A percentile compares a stretch with the other conserved stretches of the same genome.
Conservation (phyloP, 2,888 invertebrate species). For the Unio pictorum region DNA sequence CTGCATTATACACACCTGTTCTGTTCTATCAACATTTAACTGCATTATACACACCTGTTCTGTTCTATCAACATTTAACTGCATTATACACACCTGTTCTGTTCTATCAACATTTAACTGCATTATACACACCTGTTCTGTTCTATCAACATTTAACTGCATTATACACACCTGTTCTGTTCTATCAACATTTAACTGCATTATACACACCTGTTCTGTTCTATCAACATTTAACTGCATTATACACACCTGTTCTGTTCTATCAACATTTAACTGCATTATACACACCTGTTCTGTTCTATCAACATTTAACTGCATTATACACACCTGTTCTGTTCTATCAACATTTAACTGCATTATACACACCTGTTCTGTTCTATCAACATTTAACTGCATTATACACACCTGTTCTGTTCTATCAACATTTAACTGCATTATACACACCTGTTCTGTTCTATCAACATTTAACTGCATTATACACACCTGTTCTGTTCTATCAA, state of each 20-base stretch:
- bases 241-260: constrained; percentile 78
- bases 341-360: constrained; percentile 73
- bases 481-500: constrained; percentile 83
- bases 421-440: constrained; percentile 72
- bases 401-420: constrained; percentile 80
- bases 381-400: constrained; percentile 72
- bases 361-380: constrained; percentile 80
- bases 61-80: constrained; percentile 79
- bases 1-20: constrained; percentile 75
- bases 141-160: constrained; percentile 79
- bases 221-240: constrained; percentile 80
- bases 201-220: constrained; percentile 78
- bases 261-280: constrained; percentile 75
- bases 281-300: constrained; percentile 78
- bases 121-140: constrained; percentile 77
- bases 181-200: constrained; percentile 77
- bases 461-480: constrained; percentile 59
- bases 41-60: constrained; percentile 75
- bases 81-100: constrained; percentile 76
- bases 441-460: constrained; percentile 83
- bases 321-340: constrained; percentile 80
- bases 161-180: constrained; percentile 77
- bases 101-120: constrained; percentile 78
- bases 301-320: constrained; percentile 75
- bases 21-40: constrained; percentile 79